A percentile compares a stretch with the other conserved stretches of the same genome.
These are phyloP conservation scores for Scolanthus callimorphus DNA, from an alignment of 92 coral and sea anemone genomes.

Conservation along the genomic window DNA sequence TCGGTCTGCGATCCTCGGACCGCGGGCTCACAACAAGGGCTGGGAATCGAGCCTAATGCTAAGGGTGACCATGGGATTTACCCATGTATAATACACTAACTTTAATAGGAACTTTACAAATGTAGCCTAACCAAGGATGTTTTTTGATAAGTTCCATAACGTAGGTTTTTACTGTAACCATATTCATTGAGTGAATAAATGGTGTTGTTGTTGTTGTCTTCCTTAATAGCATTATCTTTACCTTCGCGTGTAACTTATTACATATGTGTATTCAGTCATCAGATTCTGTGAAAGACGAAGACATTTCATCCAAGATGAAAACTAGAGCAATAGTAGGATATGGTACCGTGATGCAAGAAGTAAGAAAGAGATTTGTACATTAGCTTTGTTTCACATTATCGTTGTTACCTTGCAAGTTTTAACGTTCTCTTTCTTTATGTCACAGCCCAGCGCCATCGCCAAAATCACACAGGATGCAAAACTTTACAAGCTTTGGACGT, in stretches of 20 bases:
- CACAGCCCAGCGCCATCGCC: slow-evolving; percentile 53
- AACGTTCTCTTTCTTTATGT: neutral
- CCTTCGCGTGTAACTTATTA: too few relatives aligned
- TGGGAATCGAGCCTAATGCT: too few relatives aligned
- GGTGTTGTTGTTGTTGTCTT: neutral
- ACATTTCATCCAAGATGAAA: slow-evolving; percentile 82
- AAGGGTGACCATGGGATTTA: too few relatives aligned
- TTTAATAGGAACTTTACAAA: too few relatives aligned
- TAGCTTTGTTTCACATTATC: neutral
- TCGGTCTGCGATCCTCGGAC: too few relatives aligned
- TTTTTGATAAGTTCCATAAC: too few relatives aligned
- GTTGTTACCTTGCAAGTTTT: neutral
- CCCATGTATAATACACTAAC: too few relatives aligned
- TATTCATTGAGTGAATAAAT: neutral
- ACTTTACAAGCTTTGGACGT: slow-evolving; percentile 82
- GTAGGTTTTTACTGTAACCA: too few relatives aligned
- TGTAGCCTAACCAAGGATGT: too few relatives aligned
- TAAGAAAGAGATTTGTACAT: neutral
- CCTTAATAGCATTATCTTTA: neutral
- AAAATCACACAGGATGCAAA: slow-evolving; percentile 65
- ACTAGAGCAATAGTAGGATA: slow-evolving; percentile 88
- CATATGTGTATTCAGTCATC: slow-evolving; percentile 52
- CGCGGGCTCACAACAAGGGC: too few relatives aligned
- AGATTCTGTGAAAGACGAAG: slow-evolving; percentile 69
- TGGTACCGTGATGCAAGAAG: slow-evolving; percentile 65